Base-by-base conservation (phyloP, 2,888 invertebrate species). In the Zootermopsis nevadensis region DNA sequence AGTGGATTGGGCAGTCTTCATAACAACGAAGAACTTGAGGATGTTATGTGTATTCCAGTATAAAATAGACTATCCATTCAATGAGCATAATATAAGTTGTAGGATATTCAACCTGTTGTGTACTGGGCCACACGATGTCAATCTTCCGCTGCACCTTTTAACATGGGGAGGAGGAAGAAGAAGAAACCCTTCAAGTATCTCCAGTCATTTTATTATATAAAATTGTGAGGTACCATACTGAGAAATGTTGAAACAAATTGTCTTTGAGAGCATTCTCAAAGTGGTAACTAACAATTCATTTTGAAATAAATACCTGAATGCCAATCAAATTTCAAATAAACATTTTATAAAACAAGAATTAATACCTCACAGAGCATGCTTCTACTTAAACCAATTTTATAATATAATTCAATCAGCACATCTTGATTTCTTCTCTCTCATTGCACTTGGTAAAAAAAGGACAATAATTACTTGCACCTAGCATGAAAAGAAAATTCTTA, bases 181-280 rank as follows among this genome's bases (percentile, higher is more conserved):
- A 53, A 53, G 2, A 19, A 53, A 53, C 2, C 3, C 60, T 27
- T 48, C 8, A 74, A 35, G 24, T 79, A 79, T 79, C 79, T 79
- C 79, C 79, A 79, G 79, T 60, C 66, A 79, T 66, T 79, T 79
- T 79, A 79, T 79, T 79, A 79, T 79, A 79, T 79, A 79, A 79
- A 79, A 79, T 60, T 31, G 79, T 79, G 79, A 79, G 79, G 79
- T 79, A 79, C 79, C 79, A 79, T 79, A 79, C 38, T 79, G 79
- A 79, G 77, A 77, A 77, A 77, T 77, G 77, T 55, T 33, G 42
- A 77, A 77, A 60, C 66, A 79, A 79, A 79, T 2, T 79, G 79
- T 38, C n/a, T 27, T 60, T 55, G 55, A 55, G 55, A 55, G 53
- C 33, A 77, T 27, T 55, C 77, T 77, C 53, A 27, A 53, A 77